Conservation (phyloP, 2,797 vertebrate species). For the Ptychobarbus kaznakovi region DNA sequence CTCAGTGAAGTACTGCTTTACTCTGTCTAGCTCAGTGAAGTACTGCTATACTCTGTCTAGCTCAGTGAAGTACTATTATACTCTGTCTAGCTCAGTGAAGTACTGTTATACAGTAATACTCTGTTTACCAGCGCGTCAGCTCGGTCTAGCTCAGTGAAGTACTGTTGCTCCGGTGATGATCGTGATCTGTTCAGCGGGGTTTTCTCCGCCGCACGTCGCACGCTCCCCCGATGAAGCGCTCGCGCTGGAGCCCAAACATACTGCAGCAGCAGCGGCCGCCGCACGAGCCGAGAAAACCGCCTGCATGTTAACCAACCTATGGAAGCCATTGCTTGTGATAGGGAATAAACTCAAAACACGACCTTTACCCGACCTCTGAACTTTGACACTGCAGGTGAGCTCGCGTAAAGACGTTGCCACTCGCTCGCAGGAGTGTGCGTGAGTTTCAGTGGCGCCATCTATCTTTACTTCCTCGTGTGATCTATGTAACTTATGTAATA, state of each 20-base stretch:
- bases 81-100: constrained; percentile 80
- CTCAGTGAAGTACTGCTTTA: too few relatives aligned
- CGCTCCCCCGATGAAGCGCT: constrained; percentile 51
- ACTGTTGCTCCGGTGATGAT: constrained; percentile 69
- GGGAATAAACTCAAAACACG: constrained; percentile 65
- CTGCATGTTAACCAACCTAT: constrained; percentile 69
- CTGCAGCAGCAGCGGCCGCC: constrained; percentile 52
- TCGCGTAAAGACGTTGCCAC: constrained; percentile 42
- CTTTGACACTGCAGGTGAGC: constrained; percentile 64
- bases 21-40: too few relatives aligned
- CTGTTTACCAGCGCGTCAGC: constrained; percentile 84
- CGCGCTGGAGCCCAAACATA: constrained; percentile 61
- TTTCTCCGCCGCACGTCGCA: constrained; percentile 68
- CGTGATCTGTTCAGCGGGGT: constrained; percentile 72
- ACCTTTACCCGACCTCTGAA: constrained; percentile 66
- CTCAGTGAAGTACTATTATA: too few relatives aligned
- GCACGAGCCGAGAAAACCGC: constrained; percentile 68
- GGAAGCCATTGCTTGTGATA: constrained; percentile 74
- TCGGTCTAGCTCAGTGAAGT: constrained; percentile 83
- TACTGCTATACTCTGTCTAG: too few relatives aligned
- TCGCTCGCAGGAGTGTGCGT: neutral
- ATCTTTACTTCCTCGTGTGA: neutral
- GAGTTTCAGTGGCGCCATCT: constrained; percentile 40
- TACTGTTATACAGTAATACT: too few relatives aligned
- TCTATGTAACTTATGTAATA: too few relatives aligned